These are phyloP conservation scores for Prinia subflava DNA, from an alignment of 2,113 vertebrate genomes.

Conservation along the genomic window DNA sequence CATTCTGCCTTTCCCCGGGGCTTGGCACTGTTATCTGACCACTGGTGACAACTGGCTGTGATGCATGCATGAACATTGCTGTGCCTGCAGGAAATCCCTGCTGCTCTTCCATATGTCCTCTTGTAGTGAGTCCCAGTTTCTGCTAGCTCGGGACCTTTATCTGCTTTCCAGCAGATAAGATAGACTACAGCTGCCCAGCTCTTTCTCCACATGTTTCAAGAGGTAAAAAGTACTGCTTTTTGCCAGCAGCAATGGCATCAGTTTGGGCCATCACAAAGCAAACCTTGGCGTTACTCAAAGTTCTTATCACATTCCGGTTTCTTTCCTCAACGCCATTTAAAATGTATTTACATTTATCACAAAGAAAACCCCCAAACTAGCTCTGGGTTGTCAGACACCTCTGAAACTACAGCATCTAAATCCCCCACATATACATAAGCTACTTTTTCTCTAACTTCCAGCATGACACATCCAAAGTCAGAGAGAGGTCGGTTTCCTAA, in stretches of 20 bases:
- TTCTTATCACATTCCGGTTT: neutral
- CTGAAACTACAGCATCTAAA: neutral
- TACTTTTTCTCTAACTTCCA: neutral
- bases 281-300: neutral
- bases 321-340: neutral
- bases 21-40: neutral
- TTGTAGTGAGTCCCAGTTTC: neutral
- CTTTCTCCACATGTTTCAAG: neutral
- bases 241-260: neutral
- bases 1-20: neutral
- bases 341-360: neutral
- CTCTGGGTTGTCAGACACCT: neutral
- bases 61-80: neutral
- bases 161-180: neutral
- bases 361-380: neutral
- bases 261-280: neutral
- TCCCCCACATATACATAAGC: neutral
- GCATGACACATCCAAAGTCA: slow-evolving; percentile 8
- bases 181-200: neutral
- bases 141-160: neutral
- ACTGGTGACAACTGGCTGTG: neutral
- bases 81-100: slow-evolving; percentile 20
- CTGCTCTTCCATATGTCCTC: slow-evolving; percentile 1
- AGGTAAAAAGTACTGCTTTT: neutral
- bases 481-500: slow-evolving; percentile 2